Percentiles rank a stretch among this genome's conserved stretches.
These are phyloP conservation scores for Etia nguti DNA, from an alignment of 2,113 vertebrate species.

Conservation along the genomic window DNA sequence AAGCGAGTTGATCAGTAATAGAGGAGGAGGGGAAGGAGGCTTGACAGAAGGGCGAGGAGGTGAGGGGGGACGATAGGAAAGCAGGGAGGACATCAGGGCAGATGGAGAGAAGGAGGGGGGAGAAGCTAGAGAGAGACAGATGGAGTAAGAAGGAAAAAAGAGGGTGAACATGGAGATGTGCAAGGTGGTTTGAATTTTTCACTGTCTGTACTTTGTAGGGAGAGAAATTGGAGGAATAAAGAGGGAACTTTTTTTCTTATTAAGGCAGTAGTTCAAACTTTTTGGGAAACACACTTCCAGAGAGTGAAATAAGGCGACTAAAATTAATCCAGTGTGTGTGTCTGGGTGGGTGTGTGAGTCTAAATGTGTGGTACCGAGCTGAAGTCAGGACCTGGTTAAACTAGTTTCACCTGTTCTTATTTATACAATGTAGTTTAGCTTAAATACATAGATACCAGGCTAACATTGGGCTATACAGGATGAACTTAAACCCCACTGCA, in stretches of 20 bases:
- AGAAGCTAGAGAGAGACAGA: constrained; percentile 31
- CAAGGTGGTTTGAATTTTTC: constrained; percentile 34
- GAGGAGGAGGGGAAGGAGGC: neutral
- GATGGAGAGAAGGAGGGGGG: constrained; percentile 46
- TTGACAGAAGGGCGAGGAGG: constrained; percentile 47
- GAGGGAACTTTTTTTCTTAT: neutral
- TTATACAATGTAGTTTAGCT: neutral
- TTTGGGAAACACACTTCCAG: neutral
- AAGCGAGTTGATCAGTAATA: neutral
- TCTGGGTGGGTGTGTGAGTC: neutral
- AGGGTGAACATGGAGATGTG: constrained; percentile 12
- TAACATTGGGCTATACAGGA: neutral
- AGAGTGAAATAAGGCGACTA: neutral
- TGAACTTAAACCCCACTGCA: neutral
- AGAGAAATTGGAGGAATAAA: neutral
- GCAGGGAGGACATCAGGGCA: constrained; percentile 35
- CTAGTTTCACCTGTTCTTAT: neutral
- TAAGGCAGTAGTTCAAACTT: neutral
- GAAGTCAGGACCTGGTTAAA: neutral
- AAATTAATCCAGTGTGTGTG: neutral
- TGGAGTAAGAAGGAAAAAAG: constrained; percentile 38
- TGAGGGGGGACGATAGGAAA: constrained; percentile 47
- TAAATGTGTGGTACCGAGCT: neutral
- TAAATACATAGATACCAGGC: neutral
- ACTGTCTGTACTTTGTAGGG: neutral